Conservation (phyloP, 2,113 vertebrate species). For the Symphodus melops region DNA sequence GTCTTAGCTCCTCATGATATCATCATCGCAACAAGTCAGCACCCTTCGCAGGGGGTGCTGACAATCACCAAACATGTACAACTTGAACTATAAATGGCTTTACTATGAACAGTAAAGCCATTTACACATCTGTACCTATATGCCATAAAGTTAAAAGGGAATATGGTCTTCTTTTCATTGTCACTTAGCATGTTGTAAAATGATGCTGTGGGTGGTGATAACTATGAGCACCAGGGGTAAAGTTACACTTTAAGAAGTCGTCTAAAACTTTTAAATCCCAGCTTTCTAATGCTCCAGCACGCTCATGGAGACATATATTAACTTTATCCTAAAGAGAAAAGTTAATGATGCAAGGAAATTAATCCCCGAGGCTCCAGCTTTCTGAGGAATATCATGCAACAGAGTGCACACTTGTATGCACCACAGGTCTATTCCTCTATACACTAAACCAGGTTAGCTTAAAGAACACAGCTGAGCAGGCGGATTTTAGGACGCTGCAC, state of each 20-base stretch:
- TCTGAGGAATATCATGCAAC: constrained; percentile 34
- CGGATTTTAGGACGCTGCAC: constrained; percentile 41
- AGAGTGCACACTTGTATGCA: constrained; percentile 40
- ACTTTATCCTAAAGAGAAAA: constrained; percentile 33
- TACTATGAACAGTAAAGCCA: too few relatives aligned
- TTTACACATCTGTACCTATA: too few relatives aligned
- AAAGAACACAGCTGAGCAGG: constrained; percentile 34
- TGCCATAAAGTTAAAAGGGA: too few relatives aligned
- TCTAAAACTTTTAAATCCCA: constrained; percentile 15
- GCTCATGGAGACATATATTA: constrained; percentile 40
- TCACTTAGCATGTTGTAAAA: not conserved
- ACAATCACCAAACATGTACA: too few relatives aligned
- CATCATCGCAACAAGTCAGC: too few relatives aligned
- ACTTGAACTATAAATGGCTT: too few relatives aligned
- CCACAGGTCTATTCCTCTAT: not conserved
- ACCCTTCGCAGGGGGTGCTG: too few relatives aligned
- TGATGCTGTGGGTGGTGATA: not conserved
- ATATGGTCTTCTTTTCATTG: too few relatives aligned
- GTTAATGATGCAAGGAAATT: constrained; percentile 42
- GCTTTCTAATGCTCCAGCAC: constrained; percentile 2
- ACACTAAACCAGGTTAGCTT: constrained; percentile 48
- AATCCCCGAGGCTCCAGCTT: not conserved
- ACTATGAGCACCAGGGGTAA: not conserved
- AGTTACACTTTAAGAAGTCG: not conserved
- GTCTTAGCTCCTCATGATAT: too few relatives aligned